Conservation (phyloP, 2,113 vertebrate species). For the Ctenomys sociabilis region DNA sequence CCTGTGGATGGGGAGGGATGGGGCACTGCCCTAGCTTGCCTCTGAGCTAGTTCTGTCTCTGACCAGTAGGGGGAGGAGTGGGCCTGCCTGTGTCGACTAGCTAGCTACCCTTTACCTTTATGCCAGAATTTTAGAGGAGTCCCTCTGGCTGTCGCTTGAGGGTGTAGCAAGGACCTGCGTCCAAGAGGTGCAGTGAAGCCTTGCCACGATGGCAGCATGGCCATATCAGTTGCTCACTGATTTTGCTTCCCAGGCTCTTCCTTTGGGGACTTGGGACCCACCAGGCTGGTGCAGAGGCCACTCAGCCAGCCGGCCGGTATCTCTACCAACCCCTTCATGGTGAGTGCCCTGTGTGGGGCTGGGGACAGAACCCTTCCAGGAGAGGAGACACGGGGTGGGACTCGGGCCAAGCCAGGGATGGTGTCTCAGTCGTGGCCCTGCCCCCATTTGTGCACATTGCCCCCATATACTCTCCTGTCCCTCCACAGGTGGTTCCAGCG, state of each 20-base stretch:
- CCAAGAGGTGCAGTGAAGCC: not conserved
- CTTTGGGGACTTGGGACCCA: slow-evolving; percentile 74
- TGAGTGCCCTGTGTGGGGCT: not conserved
- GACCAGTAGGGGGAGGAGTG: not conserved
- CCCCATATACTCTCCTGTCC: not conserved
- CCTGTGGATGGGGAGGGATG: accelerated
- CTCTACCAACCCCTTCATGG: slow-evolving; percentile 84
- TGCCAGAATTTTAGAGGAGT: not conserved
- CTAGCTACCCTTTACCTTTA: not conserved
- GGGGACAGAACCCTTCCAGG: not conserved
- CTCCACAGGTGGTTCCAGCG: not conserved
- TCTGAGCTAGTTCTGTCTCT: not conserved
- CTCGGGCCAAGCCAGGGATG: not conserved
- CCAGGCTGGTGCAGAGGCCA: slow-evolving; percentile 75
- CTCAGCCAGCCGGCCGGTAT: slow-evolving; percentile 62
- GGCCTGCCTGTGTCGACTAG: not conserved
- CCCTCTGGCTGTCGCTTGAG: slow-evolving; percentile 71
- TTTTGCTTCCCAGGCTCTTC: slow-evolving; percentile 71
- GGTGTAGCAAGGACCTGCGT: not conserved
- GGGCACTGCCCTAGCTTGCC: not conserved
- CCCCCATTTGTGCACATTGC: too few relatives aligned
- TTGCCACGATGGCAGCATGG: not conserved
- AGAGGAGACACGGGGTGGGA: accelerated
- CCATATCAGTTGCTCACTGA: not conserved
- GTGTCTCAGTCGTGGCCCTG: not conserved